Base-by-base conservation (phyloP, 2,888 invertebrate genomes). In the Crepidodera aurea region DNA sequence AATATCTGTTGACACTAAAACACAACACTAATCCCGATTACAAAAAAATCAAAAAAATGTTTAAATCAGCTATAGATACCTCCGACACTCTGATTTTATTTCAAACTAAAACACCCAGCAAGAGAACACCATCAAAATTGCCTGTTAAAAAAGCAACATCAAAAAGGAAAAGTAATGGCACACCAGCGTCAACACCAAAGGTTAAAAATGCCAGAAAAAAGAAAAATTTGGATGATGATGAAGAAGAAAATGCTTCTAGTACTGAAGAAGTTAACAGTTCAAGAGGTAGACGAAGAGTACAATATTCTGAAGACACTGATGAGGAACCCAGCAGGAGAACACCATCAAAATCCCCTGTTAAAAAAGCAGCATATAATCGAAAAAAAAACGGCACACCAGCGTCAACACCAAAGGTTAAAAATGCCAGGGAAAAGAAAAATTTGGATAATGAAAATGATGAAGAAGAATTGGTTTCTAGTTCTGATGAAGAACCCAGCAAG, bases 11-110 rank as follows among this genome's bases (percentile, higher is more conserved):
- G 48, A 83, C 85, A 34, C 70, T 94, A 71, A 83, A 89, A 66
- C 91, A 90, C 69, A 87, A 91, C 71, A 87, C 89, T 13, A 80
- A 79, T 10, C 93, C 94, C 0, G 87, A 94, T 77, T 94, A 94
- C 76, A 82, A 85, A 0, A 88, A 89, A 77, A 88, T 91, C 66
- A 84, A 87, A 12, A 84, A 86, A 64, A 81, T 91, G 12, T 88
- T 94, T 66, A 79, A 82, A 18, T 81, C 81, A 40, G 92, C 88
- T 10, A 79, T 94, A 74, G 81, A 83, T 15, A 79, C 87, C 51
- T 80, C 83, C 51, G 83, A 77, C 86, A 39, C 87, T 67, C 78
- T 15, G 85, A 85, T 90, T 90, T 73, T 81, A 81, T 12, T 6
- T 37, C 10, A 48, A 58, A 53, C 7, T 4, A 13, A 58, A 57